phyloP scores from a whole-genome alignment of 2,113 vertebrate genomes.

The Felis chaus region DNA sequence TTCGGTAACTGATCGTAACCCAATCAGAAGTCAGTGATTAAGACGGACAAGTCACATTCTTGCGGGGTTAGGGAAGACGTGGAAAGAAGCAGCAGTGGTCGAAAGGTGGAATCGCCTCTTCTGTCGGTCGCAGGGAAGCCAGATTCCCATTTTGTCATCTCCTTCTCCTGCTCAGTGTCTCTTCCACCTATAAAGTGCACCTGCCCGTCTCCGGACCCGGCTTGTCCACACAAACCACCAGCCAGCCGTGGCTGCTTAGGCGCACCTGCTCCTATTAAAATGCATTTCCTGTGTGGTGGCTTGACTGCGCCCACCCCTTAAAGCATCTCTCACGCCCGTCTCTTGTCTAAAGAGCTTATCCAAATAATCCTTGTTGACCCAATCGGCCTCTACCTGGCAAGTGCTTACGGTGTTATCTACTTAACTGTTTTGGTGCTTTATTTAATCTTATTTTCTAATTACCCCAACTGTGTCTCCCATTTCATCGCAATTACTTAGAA shows the following conservation, averaged over 20 bases:
- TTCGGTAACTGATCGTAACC: neutral
- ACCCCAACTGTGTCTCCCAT: neutral
- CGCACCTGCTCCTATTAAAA: neutral
- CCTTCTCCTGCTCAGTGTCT: too few relatives aligned
- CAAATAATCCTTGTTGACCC: neutral
- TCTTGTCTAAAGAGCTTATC: neutral
- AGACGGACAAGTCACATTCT: neutral
- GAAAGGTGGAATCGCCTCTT: neutral
- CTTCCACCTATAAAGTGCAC: fast-evolving
- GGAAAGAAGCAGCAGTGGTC: neutral
- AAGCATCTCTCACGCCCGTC: neutral
- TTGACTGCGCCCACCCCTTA: neutral
- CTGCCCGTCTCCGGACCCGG: fast-evolving
- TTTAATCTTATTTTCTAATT: neutral
- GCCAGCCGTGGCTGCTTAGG: fast-evolving
- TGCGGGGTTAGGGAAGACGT: neutral
- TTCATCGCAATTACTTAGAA: neutral
- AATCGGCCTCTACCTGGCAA: neutral
- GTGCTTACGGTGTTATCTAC: neutral
- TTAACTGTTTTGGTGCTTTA: neutral
- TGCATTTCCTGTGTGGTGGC: too few relatives aligned
- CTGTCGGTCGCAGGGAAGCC: neutral
- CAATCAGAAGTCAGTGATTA: neutral
- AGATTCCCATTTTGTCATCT: fast-evolving
- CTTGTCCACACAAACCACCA: fast-evolving